phyloP scores from a whole-genome alignment of 2,113 vertebrate genomes.

The Microcebus jonahi region DNA sequence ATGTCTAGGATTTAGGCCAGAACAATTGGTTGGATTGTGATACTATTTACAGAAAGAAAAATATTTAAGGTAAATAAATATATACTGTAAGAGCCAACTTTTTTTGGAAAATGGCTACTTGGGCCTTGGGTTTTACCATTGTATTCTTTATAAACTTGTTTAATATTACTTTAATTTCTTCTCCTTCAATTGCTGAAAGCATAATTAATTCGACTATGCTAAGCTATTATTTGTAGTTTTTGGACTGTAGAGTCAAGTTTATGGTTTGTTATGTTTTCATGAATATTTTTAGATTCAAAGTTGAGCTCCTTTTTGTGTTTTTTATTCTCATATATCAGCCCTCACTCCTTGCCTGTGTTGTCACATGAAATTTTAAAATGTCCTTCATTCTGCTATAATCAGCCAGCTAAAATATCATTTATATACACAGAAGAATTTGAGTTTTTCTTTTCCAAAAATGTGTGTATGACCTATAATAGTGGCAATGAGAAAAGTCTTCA shows the following conservation, averaged over 20 bases:
- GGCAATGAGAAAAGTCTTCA: conserved; percentile 8
- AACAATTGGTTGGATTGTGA: background rate
- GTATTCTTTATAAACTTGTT: background rate
- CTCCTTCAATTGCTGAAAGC: background rate
- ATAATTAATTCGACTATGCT: background rate
- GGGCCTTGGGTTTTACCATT: background rate
- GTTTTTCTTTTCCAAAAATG: background rate
- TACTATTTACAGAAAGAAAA: background rate
- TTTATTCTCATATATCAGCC: background rate
- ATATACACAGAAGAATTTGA: background rate
- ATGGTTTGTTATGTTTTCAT: background rate
- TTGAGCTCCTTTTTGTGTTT: background rate
- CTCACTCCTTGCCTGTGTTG: background rate
- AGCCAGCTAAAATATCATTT: background rate
- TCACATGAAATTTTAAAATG: background rate
- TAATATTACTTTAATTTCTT: background rate
- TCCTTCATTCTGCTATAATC: background rate
- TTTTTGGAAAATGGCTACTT: background rate
- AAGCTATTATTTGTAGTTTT: background rate
- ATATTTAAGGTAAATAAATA: background rate
- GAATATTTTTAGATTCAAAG: background rate
- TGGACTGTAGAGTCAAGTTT: background rate
- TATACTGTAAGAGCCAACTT: background rate
- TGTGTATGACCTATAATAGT: background rate
- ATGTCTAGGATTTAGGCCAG: background rate